Base-by-base conservation (phyloP, 2,888 invertebrate genomes). In the Itoplectis maculator region DNA sequence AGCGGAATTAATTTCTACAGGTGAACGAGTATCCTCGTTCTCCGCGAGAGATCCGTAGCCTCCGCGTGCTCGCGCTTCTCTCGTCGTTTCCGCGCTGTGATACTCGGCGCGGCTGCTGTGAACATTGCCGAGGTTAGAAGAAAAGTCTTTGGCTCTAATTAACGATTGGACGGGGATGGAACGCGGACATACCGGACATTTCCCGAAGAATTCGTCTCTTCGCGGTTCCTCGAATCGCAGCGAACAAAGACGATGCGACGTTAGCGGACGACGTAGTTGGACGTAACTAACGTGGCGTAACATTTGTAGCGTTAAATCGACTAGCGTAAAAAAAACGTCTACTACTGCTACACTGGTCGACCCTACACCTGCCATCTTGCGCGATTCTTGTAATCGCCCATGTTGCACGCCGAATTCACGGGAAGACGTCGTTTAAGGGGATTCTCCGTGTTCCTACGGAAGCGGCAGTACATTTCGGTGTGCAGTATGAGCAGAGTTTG, bases 1-100 rank as follows among this genome's bases (percentile, higher is more conserved):
- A 79, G 81, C 81, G 80, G 82, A 86, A 84, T 86, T 85, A 83
- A 86, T 86, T 86, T 84, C 75, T 74, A 83, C 83, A 84, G 81
- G 78, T 79, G 78, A 84, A 80, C 78, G 73, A 73, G 78, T 79
- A 70, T 74, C 29, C 69, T 80, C 66, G 81, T 72, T 20, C 51
- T 70, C 54, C 23, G 13, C 13, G 13, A 20, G 13, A n/a, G n/a
- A n/a, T n/a, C n/a, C n/a, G n/a, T n/a, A n/a, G 42, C 20, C 13
- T 29, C 37, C 61, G 23, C 51, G 66, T 29, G 37, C 61, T 37
- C 51, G 66, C n/a, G 15, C 45, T 35, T 68, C 63, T 40, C 18
- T n/a, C n/a, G n/a, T n/a, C 40, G 11, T 20, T 37, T 65, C 49
- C 35, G 7, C 56, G 13, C 49, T 49, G 51, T 45, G 47, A 61